Evolutionary conservation across 2,797 vertebrate genomes (phyloP), one percentile per base, ranked within the genome.

Genomic region (Tolypeutes matacus): DNA sequence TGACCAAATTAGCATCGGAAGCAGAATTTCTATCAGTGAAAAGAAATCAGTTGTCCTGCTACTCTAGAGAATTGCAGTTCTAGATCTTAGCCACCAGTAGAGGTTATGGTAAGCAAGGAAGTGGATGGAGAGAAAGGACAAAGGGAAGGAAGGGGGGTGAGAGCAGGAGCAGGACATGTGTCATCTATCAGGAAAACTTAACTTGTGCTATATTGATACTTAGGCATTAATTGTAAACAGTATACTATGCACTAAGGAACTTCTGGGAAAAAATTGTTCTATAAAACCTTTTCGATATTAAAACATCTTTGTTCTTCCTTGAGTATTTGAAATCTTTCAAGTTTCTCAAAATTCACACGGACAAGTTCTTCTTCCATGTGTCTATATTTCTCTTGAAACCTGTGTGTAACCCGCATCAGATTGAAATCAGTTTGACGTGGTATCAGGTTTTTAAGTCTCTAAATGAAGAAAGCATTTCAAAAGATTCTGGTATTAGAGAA

Each of bases 381-480:
- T 87, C 98, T 98, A 29, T 94, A 97, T 98, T 98, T 98, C 75
- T 97, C 96, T 95, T 99, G 98, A 96, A 98, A 99, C 86, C 91
- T 98, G 78, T 98, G 97, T 73, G 98, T 98, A 72, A 99, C 98
- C 65, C 98, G 98, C 97, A 98, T 98, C 91, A 99, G 98, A 89
- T 98, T 98, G 78, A 99, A 89, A 69, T 99, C 98, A 36, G 98
- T 95, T 88, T 99, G 98, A 36, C 97, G 98, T 95, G 98, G 98
- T 5, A 98, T 98, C 97, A 98, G 96, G 67, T 76, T 98, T 98
- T 98, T 99, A 95, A 99, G 98, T 69, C 87, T 98, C 99, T 99
- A 94, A 96, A 97, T 95, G 92, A 89, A 98, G 87, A 97, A 70
- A 85, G 86, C 36, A 95, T 96, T 97, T 94, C 29, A 83, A 96